Evolutionary conservation across 2,888 invertebrate species (phyloP).

Genomic region (Eupithecia subumbrata): DNA sequence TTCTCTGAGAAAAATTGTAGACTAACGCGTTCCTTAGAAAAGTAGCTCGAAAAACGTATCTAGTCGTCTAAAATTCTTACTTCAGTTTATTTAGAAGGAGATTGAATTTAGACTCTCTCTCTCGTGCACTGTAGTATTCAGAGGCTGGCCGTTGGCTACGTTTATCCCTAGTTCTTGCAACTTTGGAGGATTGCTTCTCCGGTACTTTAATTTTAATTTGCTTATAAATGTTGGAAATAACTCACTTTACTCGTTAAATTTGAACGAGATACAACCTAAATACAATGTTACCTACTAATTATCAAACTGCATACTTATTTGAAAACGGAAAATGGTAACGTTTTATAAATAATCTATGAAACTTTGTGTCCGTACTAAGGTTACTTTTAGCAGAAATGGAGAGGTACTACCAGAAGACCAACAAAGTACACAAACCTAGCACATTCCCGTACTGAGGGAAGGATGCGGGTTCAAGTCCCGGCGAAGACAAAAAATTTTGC

Average conservation of each 20-base stretch:
- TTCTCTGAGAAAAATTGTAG: background rate
- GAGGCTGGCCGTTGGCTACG: constrained; percentile 11
- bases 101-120: constrained; percentile 36
- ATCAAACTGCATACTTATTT: background rate
- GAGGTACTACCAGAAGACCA: too few species aligned
- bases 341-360: background rate
- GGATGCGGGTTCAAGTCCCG: too few species aligned
- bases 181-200: constrained; percentile 44
- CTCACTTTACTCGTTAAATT: background rate
- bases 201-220: background rate
- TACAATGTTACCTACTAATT: too few species aligned
- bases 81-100: background rate
- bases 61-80: background rate
- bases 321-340: background rate
- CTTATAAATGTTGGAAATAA: background rate
- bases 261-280: too few species aligned
- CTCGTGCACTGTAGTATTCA: constrained; percentile 8
- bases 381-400: too few species aligned
- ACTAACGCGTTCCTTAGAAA: background rate
- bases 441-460: too few species aligned
- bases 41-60: background rate
- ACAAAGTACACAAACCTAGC: too few species aligned
- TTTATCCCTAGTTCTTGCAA: constrained; percentile 36
- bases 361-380: too few species aligned
- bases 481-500: too few species aligned